Base-by-base conservation (phyloP, 2,888 invertebrate genomes). In the Lepeophtheirus nordmannii region DNA sequence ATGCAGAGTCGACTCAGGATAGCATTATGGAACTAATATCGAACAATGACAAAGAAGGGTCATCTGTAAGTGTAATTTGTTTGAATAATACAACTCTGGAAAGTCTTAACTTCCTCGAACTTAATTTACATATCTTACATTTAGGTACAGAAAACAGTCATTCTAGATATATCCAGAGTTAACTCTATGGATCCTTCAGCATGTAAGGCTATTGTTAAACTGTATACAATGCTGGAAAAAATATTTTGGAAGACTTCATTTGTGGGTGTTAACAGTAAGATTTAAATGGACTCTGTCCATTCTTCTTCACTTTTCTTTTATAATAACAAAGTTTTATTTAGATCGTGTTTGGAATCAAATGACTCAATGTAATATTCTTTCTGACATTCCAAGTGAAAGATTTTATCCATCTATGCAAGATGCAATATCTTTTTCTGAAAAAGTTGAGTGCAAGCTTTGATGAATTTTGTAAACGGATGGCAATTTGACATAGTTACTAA, bases 121-220 rank as follows among this genome's bases (percentile, higher is more conserved):
- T 40, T 63, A 1, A 57, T 9, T 37, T 1, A 53, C 41, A 12
- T 59, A 2, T 65, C 58, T 59, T 58, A 37, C 41, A 60, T 67
- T 68, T 61, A 30, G 23, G 11, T 37, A 23, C 3, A 61, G 61
- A 61, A 61, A 53, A 17, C 67, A 67, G 64, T 73, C 56, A 80
- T 85, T 30, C 71, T 84, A 68, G 85, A 85, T 73, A 81, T 84
- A 73, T 81, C 82, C 9, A 80, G 81, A 58, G 74, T 84, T 60
- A 81, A 79, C 65, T 82, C 82, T 69, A 77, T 84, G 9, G 85
- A 85, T 74, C 80, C 83, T 0, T 70, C 69, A 38, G 71, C 71
- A 1, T 65, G 69, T 9, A 69, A 70, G 65, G 17, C 57, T 38
- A 30, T 72, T 8, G 64, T 39, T 10, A 37, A 38, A 1, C 23